Evolutionary conservation across 2,888 invertebrate genomes (phyloP), one percentile per base, ranked within the genome.

Genomic region (Conus canariensis): DNA sequence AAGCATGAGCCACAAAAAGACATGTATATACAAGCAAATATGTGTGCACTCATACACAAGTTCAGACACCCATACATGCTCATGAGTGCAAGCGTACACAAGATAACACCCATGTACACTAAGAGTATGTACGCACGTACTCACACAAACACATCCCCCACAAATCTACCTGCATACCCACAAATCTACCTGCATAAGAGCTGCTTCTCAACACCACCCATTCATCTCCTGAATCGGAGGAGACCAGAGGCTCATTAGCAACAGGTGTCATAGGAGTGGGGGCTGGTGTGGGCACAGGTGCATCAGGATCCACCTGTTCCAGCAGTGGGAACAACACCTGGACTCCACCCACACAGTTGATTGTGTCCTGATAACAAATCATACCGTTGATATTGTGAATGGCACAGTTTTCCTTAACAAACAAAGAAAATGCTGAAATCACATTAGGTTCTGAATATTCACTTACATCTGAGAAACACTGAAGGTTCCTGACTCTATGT

Each of bases 321-420:
- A 97, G 95, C 77, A 97, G 96, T 1, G 97, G 97, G 93, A 97
- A 96, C 90, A 97, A 96, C 30, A 97, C 97, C 93, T 97, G 97
- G n/a, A 97, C 96, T 1, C 97, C 97, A 19, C 97, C 97, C 87
- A 97, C 96, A 92, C 97, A 97, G 95, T 97, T 97, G 85, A 97
- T 95, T 60, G 95, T 95, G 92, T 96, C 95, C 96, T 96, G 93
- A 16, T 45, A 45, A 45, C 45, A 45, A 45, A 45, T 45, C 45
- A 45, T 3, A 45, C 2, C 4, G 45, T 45, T 45, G 45, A 45
- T 45, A 45, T 45, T 45, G 45, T 45, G 3, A 45, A 45, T 45
- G 45, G 45, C 45, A 45, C 45, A 45, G 2, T 45, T 45, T 45
- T 45, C 45, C 45, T 4, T 45, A 45, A 45, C 45, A 4, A 45